Evolutionary conservation across 1,140 invertebrate genomes (phyloP).

Genomic region (Aleiodes sp.): DNA sequence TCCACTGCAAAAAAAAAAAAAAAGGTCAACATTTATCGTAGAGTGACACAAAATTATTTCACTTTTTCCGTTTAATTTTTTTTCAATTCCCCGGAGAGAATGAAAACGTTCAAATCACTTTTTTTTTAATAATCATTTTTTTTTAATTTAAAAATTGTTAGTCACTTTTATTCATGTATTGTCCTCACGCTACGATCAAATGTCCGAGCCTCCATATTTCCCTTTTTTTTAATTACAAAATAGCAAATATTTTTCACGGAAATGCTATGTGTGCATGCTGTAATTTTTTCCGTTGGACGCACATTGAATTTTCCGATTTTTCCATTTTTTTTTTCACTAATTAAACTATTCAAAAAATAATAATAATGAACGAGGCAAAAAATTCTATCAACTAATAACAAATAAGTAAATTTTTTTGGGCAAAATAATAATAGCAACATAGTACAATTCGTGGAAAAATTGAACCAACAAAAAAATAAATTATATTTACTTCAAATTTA

Average conservation of each 20-base stretch:
- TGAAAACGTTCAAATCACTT: neutral
- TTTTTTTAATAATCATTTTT: neutral
- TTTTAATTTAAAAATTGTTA: neutral
- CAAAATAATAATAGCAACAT: neutral
- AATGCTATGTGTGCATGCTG: constrained; percentile 6
- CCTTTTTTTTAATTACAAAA: constrained; percentile 12
- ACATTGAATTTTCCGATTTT: neutral
- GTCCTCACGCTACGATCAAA: constrained; percentile 6
- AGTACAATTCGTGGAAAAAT: neutral
- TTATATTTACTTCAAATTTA: constrained; percentile 2
- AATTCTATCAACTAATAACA: neutral
- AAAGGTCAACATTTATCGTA: constrained; percentile 18
- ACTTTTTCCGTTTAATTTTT: neutral
- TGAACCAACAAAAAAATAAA: neutral
- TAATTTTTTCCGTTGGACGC: neutral
- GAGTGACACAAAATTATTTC: constrained; percentile 7
- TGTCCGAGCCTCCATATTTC: neutral
- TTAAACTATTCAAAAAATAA: neutral
- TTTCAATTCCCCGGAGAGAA: neutral
- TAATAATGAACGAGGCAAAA: neutral
- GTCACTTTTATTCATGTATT: neutral
- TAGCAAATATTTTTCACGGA: constrained; percentile 3
- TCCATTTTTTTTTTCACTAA: constrained; percentile 4
- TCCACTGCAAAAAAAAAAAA: constrained; percentile 31
- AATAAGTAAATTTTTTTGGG: neutral